phyloP scores from a whole-genome alignment of 1,140 invertebrate species.

The Calliphora vicina region DNA sequence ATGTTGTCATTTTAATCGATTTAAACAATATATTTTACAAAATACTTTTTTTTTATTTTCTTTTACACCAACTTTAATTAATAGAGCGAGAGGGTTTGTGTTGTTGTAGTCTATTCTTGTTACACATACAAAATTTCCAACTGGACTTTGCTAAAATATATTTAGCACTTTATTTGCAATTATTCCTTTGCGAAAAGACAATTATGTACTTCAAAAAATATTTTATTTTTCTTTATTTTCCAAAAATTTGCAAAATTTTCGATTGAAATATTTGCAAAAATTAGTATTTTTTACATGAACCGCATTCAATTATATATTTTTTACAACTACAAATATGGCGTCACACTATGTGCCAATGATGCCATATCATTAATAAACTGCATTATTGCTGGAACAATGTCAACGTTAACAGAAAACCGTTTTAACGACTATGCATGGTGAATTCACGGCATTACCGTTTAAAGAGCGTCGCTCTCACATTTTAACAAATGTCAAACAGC shows the following conservation, averaged over 20 bases:
- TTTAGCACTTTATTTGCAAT: neutral
- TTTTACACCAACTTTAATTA: neutral
- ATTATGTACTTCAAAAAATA: neutral
- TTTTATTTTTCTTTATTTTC: neutral
- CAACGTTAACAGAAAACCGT: too few relatives aligned
- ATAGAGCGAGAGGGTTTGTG: neutral
- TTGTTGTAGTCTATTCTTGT: neutral
- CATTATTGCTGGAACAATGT: too few relatives aligned
- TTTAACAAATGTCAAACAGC: neutral
- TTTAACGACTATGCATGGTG: too few relatives aligned
- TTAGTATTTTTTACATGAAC: neutral
- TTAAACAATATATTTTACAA: neutral
- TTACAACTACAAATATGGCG: slow-evolving; percentile 20
- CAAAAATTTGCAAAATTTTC: neutral
- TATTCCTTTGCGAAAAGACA: neutral
- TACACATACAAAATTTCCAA: neutral
- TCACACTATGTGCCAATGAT: neutral
- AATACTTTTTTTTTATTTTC: neutral
- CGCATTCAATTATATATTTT: neutral
- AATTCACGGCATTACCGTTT: neutral
- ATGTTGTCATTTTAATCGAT: neutral
- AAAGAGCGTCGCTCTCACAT: neutral
- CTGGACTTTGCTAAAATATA: neutral
- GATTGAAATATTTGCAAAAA: neutral
- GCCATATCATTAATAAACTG: neutral